Evolutionary conservation across 2,113 vertebrate genomes (phyloP).

Genomic region (Microcebus griseorufus): DNA sequence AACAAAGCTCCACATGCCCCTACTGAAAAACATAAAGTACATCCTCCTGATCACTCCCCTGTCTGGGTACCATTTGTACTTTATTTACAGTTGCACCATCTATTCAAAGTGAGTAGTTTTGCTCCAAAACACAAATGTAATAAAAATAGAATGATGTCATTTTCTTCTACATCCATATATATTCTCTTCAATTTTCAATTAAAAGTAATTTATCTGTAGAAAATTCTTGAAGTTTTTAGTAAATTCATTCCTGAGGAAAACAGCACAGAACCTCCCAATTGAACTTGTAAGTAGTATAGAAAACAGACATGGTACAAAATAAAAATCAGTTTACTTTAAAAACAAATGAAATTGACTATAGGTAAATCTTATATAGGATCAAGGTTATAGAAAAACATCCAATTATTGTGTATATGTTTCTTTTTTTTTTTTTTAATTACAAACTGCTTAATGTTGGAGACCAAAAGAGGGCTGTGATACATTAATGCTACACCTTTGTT

Average conservation of each 20-base stretch:
- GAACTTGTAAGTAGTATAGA: not conserved
- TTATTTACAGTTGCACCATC: slow-evolving; percentile 23
- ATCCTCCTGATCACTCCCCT: slow-evolving; percentile 15
- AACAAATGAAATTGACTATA: not conserved
- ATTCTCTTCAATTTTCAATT: slow-evolving; percentile 51
- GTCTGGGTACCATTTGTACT: not conserved
- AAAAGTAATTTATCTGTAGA: slow-evolving; percentile 35
- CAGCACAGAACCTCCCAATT: not conserved
- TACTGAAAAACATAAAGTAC: slow-evolving; percentile 29
- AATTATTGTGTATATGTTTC: not conserved
- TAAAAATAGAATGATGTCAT: not conserved
- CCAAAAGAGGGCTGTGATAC: not conserved
- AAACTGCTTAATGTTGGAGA: not conserved
- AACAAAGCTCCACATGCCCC: not conserved
- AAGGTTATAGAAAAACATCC: not conserved
- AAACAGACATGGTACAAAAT: slow-evolving; percentile 4
- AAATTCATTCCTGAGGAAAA: slow-evolving; percentile 25
- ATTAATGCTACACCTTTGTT: not conserved
- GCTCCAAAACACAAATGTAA: slow-evolving; percentile 12
- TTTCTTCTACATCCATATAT: not conserved
- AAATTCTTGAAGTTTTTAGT: not conserved
- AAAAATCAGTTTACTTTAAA: slow-evolving; percentile 15
- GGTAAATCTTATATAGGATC: not conserved
- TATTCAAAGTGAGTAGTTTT: slow-evolving; percentile 47
- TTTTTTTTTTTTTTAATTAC: too few species aligned